Conservation (phyloP, 2,113 vertebrate species). For the Planiliza haematocheilus region DNA sequence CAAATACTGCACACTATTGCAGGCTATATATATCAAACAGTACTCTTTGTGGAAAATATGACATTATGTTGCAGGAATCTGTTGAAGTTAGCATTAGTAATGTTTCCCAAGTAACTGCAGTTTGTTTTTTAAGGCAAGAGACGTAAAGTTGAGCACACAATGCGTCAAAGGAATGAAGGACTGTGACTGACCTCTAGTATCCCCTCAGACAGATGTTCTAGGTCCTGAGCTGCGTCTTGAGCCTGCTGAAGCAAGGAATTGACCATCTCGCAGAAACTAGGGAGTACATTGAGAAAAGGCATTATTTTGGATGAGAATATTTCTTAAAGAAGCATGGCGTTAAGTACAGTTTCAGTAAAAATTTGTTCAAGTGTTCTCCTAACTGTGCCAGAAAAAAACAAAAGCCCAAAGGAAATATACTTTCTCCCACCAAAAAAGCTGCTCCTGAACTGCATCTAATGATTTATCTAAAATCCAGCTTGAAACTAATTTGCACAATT, state of each 20-base stretch:
- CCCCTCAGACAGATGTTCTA: conserved; percentile 62
- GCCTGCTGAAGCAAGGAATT: conserved; percentile 84
- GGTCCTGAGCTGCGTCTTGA: conserved; percentile 62
- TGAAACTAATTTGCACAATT: no score
- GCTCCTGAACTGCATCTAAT: no score
- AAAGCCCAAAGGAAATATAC: no score
- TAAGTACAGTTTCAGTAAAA: background rate
- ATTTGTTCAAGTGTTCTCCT: background rate
- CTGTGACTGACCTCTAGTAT: conserved; percentile 86
- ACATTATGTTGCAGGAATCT: background rate
- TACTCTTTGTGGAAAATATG: background rate
- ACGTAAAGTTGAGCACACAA: background rate
- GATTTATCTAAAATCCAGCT: no score
- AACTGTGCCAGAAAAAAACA: no score
- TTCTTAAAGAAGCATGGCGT: background rate
- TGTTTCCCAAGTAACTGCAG: background rate
- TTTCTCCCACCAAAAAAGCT: no score
- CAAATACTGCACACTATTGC: background rate
- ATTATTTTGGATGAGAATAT: background rate
- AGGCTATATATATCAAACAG: background rate
- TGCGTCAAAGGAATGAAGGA: background rate
- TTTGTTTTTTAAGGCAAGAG: conserved; percentile 14
- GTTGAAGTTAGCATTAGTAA: no score
- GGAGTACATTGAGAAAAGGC: background rate
- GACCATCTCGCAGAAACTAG: conserved; percentile 89